Percentiles rank a stretch among this genome's conserved stretches.
Evolutionary conservation across 2,888 invertebrate species (phyloP).

Genomic region (Caprella mutica): DNA sequence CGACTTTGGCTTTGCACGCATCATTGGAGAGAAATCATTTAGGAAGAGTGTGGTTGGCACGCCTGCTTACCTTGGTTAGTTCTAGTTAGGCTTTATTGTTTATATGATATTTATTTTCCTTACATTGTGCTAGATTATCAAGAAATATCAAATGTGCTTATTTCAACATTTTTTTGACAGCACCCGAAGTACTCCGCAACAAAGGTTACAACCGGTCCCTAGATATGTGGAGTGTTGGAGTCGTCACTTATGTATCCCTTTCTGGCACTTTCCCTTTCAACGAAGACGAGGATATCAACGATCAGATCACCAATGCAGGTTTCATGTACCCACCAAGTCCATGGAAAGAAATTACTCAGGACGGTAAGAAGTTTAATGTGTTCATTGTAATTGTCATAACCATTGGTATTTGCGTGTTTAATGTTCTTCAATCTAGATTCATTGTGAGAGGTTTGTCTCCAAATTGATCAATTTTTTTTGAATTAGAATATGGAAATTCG

Average conservation of each 20-base stretch:
- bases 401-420: too few species aligned
- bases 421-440: too few species aligned
- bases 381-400: too few species aligned
- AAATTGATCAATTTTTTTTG: too few species aligned
- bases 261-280: conserved; percentile 99
- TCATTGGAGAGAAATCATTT: conserved; percentile 98
- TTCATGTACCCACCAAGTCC: conserved; percentile 99
- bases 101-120: too few species aligned
- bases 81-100: too few species aligned
- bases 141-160: too few species aligned
- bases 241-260: conserved; percentile 94
- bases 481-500: too few species aligned
- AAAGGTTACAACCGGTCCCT: conserved; percentile 97
- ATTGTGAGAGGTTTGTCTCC: too few species aligned
- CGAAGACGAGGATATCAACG: conserved; percentile 98
- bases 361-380: conserved; percentile 53
- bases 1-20: conserved; percentile 97
- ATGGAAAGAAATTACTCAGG: conserved; percentile 89
- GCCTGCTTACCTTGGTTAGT: conserved; percentile 85
- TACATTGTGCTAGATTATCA: too few species aligned
- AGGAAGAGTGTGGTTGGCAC: conserved; percentile 95
- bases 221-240: conserved; percentile 99
- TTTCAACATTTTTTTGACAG: conserved; percentile 40
- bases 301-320: conserved; percentile 98
- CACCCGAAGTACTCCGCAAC: conserved; percentile 94